Evolutionary conservation across 2,113 vertebrate genomes (phyloP), one percentile per base, ranked within the genome.

Genomic region (Aleadryas rufinucha): DNA sequence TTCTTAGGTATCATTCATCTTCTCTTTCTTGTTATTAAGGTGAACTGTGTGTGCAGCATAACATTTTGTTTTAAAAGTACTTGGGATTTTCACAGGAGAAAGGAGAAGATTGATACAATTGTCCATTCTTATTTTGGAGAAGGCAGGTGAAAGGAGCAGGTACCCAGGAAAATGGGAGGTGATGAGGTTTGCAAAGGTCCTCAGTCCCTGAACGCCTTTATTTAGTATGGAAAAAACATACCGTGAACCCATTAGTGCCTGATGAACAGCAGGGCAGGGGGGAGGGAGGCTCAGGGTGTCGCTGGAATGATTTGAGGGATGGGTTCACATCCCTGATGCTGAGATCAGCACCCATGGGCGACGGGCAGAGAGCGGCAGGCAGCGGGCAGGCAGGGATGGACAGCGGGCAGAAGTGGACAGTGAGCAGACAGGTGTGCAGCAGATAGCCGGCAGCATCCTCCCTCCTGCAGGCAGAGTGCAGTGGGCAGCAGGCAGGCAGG

Each of bases 1-100:
- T 61, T 78, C 87, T 61, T 61, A 28, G 86, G 77, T 91, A 93
- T 79, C 94, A 89, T 94, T 95, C 74, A 68, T 95, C 93, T 94
- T 94, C 80, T 94, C 91, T n/a, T 84, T 57, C 75, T 61, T 66
- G 88, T 93, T 92, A 78, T 83, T 86, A 90, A 90, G 84, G 86
- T 66, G 95, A 92, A 28, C 80, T 13, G 60, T 89, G 80, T 88
- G 94, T 72, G 79, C 88, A 85, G 94, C 75, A 57, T 65, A 92
- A 91, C 75, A 41, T 92, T 94, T 94, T 76, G 85, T 53, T 97
- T 93, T 53, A 72, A 93, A 88, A 83, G 50, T 75, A 69, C 59
- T 53, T 35, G 70, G 85, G 88, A 61, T 76, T 83, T 95, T 80
- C 92, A 69, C 63, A 61, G 45, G 54, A 90, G 78, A 83, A 83